Conservation (phyloP, 1,140 invertebrate species). For the Heterodera schachtii region DNA sequence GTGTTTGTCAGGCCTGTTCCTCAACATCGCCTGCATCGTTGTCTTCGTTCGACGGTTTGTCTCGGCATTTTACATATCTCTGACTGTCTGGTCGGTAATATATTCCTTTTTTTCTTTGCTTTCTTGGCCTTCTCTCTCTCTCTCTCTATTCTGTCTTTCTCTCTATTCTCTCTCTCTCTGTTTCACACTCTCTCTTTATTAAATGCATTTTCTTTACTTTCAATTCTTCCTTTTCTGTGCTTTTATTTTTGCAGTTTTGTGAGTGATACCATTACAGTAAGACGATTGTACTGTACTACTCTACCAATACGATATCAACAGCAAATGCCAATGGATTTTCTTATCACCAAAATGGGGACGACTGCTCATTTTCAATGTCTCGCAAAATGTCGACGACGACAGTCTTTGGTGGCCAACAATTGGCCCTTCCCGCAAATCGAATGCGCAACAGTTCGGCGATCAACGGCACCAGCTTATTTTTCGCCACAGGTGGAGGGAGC, state of each 20-base stretch:
- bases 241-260: not conserved
- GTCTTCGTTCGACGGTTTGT: slow-evolving; percentile 48
- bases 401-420: not conserved
- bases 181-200: not conserved
- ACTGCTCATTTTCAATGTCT: not conserved
- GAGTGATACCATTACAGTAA: not conserved
- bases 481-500: too few relatives aligned
- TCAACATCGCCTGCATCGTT: slow-evolving; percentile 47
- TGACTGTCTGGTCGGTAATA: slow-evolving; percentile 55
- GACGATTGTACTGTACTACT: slow-evolving; percentile 5
- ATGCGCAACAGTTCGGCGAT: not conserved
- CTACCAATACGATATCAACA: not conserved
- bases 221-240: not conserved
- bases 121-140: slow-evolving; percentile 30
- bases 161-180: not conserved
- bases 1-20: slow-evolving; percentile 51
- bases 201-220: not conserved
- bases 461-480: not conserved
- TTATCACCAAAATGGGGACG: not conserved
- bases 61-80: slow-evolving; percentile 39
- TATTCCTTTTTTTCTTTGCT: slow-evolving; percentile 36
- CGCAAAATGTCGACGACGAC: not conserved
- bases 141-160: slow-evolving; percentile 41
- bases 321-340: not conserved
- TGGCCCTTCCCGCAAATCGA: not conserved